Percentiles rank a stretch among this genome's conserved stretches.
phyloP scores from a whole-genome alignment of 2,888 invertebrate species.

The Oscheius sp. region DNA sequence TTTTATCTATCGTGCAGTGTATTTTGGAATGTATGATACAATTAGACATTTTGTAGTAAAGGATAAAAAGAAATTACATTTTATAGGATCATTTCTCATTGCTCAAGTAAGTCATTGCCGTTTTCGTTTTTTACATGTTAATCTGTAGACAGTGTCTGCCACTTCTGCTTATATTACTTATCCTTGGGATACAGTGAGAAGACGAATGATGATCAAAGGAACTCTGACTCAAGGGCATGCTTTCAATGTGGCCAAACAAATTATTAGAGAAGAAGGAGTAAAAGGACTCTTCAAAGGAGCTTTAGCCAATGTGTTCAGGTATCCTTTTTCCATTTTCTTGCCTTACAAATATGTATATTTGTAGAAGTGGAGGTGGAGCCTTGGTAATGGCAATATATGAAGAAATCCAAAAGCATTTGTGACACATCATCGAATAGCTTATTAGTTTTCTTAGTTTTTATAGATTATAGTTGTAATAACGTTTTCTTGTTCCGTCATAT shows the following conservation, averaged over 20 bases:
- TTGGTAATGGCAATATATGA: constrained; percentile 61
- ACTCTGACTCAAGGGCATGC: constrained; percentile 47
- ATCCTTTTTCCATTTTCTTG: not conserved
- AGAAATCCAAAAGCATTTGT: constrained; percentile 60
- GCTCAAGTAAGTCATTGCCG: constrained; percentile 59
- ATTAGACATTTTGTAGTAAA: constrained; percentile 82
- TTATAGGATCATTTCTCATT: constrained; percentile 89
- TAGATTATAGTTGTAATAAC: constrained; percentile 1
- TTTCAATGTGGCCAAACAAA: constrained; percentile 44
- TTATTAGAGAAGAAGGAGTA: constrained; percentile 54
- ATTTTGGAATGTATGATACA: constrained; percentile 95
- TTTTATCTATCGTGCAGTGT: constrained; percentile 90
- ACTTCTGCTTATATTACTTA: constrained; percentile 79
- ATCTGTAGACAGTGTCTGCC: constrained; percentile 50
- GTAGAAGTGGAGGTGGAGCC: constrained; percentile 57
- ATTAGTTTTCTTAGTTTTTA: not conserved
- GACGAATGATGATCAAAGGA: constrained; percentile 99
- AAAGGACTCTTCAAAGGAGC: constrained; percentile 57
- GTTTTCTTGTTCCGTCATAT: constrained; percentile 3
- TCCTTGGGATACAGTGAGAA: constrained; percentile 92
- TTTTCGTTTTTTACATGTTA: too few species aligned
- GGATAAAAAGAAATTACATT: constrained; percentile 84
- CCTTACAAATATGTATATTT: constrained; percentile 8
- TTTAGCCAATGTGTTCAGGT: constrained; percentile 58
- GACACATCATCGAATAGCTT: not conserved